Base-by-base conservation (phyloP, 1,140 invertebrate genomes). In the Drosophila miranda region DNA sequence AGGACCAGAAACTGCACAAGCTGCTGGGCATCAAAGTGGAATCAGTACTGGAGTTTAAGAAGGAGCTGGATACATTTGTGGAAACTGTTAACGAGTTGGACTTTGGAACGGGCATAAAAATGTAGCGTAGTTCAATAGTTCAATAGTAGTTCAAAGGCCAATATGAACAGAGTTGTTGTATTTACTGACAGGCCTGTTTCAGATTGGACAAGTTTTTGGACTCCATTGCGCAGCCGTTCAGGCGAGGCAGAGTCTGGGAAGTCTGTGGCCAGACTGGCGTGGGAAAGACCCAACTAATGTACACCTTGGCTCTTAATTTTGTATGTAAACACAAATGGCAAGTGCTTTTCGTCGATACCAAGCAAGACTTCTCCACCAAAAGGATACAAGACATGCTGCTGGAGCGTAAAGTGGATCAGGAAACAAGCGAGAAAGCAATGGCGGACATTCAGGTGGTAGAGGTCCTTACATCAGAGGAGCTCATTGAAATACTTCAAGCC, bases 261-360 rank as follows among this genome's bases (percentile, higher is more conserved):
- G 23, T 90, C 3, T 58, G 46, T 43, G 84, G 89, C 0, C 43
- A 67, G 0, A 21, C 55, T 0, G 75, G 75, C 8, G 61, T 67
- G 28, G 89, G 89, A 0, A 90, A 90, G 57, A 89, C 81, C 0
- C 54, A 84, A 49, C 16, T 90, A 0, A 28, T n/a, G n/a, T n/a
- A n/a, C n/a, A n/a, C 84, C 5, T 26, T 89, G 21, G 66, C 67
- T 1, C 5, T 76, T 0, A 89, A 90, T 71, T 89, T 90, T 50
- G 76, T 69, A 1, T 34, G 46, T 11, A 53, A 64, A 14, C 34
- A 62, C 6, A 7, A 16, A 3, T 41, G 8, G 1, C 38, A 64
- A 6, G 77, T 74, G 2, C 53, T 89, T 0, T 90, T 83, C 11
- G 49, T 90, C 2, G 87, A 90, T 43, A 70, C 63, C 8, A 90